Evolutionary conservation across 1,140 invertebrate species (phyloP).

Genomic region (Lepidotrigona ventralis): DNA sequence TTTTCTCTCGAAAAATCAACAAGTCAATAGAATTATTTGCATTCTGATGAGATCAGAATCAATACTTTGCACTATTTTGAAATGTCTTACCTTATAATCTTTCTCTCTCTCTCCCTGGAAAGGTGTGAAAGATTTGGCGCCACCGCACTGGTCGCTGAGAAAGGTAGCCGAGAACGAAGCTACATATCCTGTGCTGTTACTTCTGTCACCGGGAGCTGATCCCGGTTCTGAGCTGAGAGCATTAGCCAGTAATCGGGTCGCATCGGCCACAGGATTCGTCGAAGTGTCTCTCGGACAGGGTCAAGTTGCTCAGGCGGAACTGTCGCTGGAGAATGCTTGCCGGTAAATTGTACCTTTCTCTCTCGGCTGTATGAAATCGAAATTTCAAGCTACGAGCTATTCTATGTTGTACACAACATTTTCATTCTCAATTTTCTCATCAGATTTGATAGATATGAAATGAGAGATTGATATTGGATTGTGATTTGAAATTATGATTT

Average conservation of each 20-base stretch:
- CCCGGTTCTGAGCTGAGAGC: conserved; percentile 87
- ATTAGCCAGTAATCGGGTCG: conserved; percentile 78
- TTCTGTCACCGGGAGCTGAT: conserved; percentile 87
- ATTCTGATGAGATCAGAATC: too few relatives aligned
- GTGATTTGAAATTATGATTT: too few relatives aligned
- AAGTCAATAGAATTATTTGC: too few relatives aligned
- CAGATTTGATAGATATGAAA: too few relatives aligned
- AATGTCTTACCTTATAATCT: neutral
- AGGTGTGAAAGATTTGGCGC: conserved; percentile 73
- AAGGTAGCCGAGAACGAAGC: conserved; percentile 77
- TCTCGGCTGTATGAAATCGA: neutral
- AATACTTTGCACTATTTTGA: too few relatives aligned
- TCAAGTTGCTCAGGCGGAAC: conserved; percentile 81
- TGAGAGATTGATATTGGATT: too few relatives aligned
- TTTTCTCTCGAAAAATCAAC: too few relatives aligned
- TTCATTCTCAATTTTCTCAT: too few relatives aligned
- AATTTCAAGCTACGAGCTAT: neutral
- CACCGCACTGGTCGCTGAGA: conserved; percentile 71
- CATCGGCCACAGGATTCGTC: conserved; percentile 68
- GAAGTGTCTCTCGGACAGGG: conserved; percentile 89
- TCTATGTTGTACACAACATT: too few relatives aligned
- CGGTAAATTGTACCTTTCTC: conserved; percentile 64
- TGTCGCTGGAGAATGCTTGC: conserved; percentile 80
- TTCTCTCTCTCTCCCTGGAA: neutral
- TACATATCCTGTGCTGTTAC: conserved; percentile 84